phyloP scores from a whole-genome alignment of 2,888 invertebrate genomes.

The Hirtodrosophila cameraria region DNA sequence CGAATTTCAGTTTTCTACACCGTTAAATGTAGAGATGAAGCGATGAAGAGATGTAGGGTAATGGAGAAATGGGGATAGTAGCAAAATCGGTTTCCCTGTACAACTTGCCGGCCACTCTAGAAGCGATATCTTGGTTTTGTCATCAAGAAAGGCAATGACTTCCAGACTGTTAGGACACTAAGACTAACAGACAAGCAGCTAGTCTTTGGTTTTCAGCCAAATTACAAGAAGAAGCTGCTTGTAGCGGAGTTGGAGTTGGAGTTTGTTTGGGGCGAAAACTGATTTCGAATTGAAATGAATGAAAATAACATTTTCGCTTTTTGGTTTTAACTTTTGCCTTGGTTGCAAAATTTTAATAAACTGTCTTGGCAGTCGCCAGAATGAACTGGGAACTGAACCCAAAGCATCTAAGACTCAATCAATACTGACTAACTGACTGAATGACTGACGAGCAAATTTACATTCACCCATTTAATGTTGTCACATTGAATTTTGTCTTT shows the following conservation, averaged over 20 bases:
- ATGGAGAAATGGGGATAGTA: too few species aligned
- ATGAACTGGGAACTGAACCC: slow-evolving; percentile 8
- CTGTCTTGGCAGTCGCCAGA: slow-evolving; percentile 22
- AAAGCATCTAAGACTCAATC: neutral
- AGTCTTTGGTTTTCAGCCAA: slow-evolving; percentile 75
- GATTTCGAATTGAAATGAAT: slow-evolving; percentile 71
- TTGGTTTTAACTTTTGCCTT: slow-evolving; percentile 58
- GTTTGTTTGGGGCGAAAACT: slow-evolving; percentile 22
- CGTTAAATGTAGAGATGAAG: slow-evolving; percentile 69
- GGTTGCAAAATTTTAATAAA: slow-evolving; percentile 71
- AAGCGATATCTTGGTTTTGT: slow-evolving; percentile 68
- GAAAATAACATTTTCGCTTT: slow-evolving; percentile 47
- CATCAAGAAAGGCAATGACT: slow-evolving; percentile 68
- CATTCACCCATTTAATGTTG: slow-evolving; percentile 10
- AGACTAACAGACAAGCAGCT: slow-evolving; percentile 4
- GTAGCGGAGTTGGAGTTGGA: neutral
- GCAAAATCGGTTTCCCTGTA: slow-evolving; percentile 61
- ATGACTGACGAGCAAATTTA: slow-evolving; percentile 28
- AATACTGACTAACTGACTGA: slow-evolving; percentile 6
- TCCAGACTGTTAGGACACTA: slow-evolving; percentile 23
- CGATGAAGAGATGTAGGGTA: too few species aligned
- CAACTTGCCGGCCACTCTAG: slow-evolving; percentile 45
- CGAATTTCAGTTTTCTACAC: slow-evolving; percentile 42
- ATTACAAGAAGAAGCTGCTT: slow-evolving; percentile 50
- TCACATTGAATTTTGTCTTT: neutral